A percentile compares a stretch with the other conserved stretches of the same genome.
These are phyloP conservation scores for Ooceraea biroi DNA, from an alignment of 1,140 invertebrate genomes.

Conservation along the genomic window DNA sequence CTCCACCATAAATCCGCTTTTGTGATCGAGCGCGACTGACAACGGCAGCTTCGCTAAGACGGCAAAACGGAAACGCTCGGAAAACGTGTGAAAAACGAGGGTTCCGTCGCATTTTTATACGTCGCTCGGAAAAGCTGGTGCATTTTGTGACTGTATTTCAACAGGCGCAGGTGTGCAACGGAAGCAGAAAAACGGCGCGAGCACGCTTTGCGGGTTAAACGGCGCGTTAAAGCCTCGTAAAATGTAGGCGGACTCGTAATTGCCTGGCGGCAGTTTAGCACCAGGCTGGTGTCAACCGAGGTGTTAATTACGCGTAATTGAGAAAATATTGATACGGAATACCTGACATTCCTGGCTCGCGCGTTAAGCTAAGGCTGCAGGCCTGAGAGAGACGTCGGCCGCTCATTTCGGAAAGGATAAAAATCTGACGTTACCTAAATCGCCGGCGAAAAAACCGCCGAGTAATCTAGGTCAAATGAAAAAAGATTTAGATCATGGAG, in stretches of 20 bases:
- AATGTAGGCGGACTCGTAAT: slow-evolving; percentile 35
- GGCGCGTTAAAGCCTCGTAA: slow-evolving; percentile 47
- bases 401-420: background rate
- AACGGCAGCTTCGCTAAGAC: background rate
- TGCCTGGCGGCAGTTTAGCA: background rate
- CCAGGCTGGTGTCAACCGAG: background rate
- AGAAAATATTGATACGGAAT: background rate
- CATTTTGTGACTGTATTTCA: background rate
- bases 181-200: slow-evolving; percentile 37
- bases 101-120: slow-evolving; percentile 22
- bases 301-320: slow-evolving; percentile 21
- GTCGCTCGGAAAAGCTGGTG: slow-evolving; percentile 5
- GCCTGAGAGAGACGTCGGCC: background rate
- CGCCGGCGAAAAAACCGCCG: too few species aligned
- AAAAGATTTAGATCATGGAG: slow-evolving; percentile 44
- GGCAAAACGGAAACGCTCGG: slow-evolving; percentile 1
- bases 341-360: background rate
- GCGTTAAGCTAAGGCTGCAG: background rate
- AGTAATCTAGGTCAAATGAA: slow-evolving; percentile 28
- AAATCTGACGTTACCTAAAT: slow-evolving; percentile 4
- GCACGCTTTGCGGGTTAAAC: slow-evolving; percentile 39
- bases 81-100: background rate
- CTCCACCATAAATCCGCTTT: too few species aligned
- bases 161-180: background rate
- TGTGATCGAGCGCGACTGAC: background rate